A percentile compares a stretch with the other conserved stretches of the same genome.
These are phyloP conservation scores for Seira sanloemensis DNA, from an alignment of 2,888 invertebrate genomes.

Conservation along the genomic window DNA sequence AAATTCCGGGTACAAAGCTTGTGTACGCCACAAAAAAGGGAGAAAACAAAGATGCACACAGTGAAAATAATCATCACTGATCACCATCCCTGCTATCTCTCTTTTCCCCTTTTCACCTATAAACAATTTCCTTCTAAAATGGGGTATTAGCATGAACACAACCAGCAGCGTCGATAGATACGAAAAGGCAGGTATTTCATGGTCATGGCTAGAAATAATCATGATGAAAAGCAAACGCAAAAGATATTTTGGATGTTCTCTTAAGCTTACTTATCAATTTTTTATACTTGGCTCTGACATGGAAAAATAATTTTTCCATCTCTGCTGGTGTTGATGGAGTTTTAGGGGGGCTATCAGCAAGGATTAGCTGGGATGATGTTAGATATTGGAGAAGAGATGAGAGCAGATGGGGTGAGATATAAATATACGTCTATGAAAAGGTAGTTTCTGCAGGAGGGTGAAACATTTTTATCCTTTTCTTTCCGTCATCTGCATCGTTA, in stretches of 20 bases:
- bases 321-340: conserved; percentile 54
- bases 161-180: not conserved
- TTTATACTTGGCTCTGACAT: conserved; percentile 34
- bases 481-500: not conserved
- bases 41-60: conserved; percentile 36
- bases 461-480: not conserved
- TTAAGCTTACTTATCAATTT: conserved; percentile 49
- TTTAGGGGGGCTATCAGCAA: conserved; percentile 32
- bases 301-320: conserved; percentile 22
- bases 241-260: conserved; percentile 35
- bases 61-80: conserved; percentile 15
- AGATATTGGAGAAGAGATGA: conserved; percentile 30
- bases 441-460: not conserved
- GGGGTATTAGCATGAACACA: conserved; percentile 24
- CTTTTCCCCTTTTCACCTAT: conserved; percentile 18
- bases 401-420: not conserved
- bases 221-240: not conserved
- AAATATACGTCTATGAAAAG: not conserved
- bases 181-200: not conserved
- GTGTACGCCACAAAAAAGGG: conserved; percentile 29
- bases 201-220: conserved; percentile 9
- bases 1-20: conserved; percentile 24
- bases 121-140: conserved; percentile 21
- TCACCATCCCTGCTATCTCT: conserved; percentile 16
- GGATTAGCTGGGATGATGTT: conserved; percentile 41